Evolutionary conservation across 2,797 vertebrate genomes (phyloP).

Genomic region (Erithacus rubecula): DNA sequence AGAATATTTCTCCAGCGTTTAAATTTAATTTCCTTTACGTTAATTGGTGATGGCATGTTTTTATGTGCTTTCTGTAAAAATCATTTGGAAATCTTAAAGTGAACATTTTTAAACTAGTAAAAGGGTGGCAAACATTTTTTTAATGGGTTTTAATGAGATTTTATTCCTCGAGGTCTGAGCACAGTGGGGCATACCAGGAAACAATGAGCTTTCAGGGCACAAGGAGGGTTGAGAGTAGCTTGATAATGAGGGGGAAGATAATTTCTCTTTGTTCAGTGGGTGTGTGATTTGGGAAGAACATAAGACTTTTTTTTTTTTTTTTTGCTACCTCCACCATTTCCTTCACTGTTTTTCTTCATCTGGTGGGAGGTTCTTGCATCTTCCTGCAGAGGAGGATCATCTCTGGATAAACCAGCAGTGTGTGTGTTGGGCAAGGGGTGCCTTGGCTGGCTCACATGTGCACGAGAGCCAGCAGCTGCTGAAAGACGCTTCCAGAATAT

Average conservation of each 20-base stretch:
- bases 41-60: slow-evolving; percentile 9
- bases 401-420: neutral
- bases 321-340: neutral
- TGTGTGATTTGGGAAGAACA: neutral
- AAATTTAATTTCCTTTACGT: slow-evolving; percentile 44
- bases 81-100: neutral
- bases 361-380: neutral
- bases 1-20: slow-evolving; percentile 22
- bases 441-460: neutral
- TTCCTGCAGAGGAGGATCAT: neutral
- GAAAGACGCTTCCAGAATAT: neutral
- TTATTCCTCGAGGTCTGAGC: neutral
- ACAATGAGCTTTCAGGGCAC: neutral
- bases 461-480: neutral
- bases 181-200: neutral
- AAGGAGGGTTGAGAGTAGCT: neutral
- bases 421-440: neutral
- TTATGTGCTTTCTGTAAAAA: slow-evolving; percentile 23
- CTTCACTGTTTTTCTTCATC: neutral
- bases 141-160: neutral
- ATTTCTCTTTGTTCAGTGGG: neutral
- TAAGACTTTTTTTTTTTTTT: no score
- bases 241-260: neutral
- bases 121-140: neutral
- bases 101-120: neutral